These are phyloP conservation scores for Atta colombica DNA, from an alignment of 1,140 invertebrate species.

Conservation along the genomic window DNA sequence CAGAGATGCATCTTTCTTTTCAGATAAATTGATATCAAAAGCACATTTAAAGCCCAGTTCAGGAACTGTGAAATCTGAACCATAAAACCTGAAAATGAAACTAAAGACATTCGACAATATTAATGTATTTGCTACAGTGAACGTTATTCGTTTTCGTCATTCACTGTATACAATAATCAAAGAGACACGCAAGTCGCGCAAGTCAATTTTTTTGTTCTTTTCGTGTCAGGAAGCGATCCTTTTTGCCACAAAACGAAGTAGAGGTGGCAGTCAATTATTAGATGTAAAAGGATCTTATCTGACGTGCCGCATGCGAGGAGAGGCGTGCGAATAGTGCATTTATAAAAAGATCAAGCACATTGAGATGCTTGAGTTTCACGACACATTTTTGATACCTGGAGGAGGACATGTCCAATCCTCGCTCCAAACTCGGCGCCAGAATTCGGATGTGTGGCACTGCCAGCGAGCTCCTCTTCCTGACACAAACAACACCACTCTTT, in stretches of 20 bases:
- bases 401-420: slow-evolving; percentile 89
- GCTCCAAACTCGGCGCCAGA: slow-evolving; percentile 92
- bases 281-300: slow-evolving; percentile 1
- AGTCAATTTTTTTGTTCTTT: slow-evolving; percentile 1
- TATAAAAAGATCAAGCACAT: slow-evolving; percentile 28
- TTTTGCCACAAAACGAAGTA: slow-evolving; percentile 32
- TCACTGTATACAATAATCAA: slow-evolving; percentile 1
- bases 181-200: background rate
- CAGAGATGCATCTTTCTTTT: slow-evolving; percentile 36
- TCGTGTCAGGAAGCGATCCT: slow-evolving; percentile 17
- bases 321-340: slow-evolving; percentile 51
- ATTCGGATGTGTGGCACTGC: slow-evolving; percentile 92
- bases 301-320: slow-evolving; percentile 36
- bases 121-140: slow-evolving; percentile 20
- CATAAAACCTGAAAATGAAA: slow-evolving; percentile 43
- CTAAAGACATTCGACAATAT: slow-evolving; percentile 37
- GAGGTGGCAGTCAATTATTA: background rate
- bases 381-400: slow-evolving; percentile 74
- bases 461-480: slow-evolving; percentile 89
- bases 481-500: slow-evolving; percentile 78
- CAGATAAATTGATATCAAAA: slow-evolving; percentile 48
- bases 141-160: slow-evolving; percentile 29
- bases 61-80: slow-evolving; percentile 39
- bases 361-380: slow-evolving; percentile 34
- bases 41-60: slow-evolving; percentile 67